Conservation (phyloP, 2,888 invertebrate genomes). For the Eristalis intricaria region DNA sequence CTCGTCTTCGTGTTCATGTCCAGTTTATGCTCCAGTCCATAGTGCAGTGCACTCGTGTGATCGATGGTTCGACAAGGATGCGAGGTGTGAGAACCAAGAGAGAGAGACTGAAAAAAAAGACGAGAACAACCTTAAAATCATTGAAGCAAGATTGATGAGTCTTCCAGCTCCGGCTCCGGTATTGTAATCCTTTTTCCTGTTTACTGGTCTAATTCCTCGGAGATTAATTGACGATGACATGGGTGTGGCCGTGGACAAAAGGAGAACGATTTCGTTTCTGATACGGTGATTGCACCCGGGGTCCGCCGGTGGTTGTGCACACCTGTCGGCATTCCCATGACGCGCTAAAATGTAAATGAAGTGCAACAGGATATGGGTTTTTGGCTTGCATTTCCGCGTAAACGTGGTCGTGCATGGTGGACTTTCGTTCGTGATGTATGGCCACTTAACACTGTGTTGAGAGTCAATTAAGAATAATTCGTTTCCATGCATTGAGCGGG, state of each 20-base stretch:
- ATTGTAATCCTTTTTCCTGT: constrained; percentile 47
- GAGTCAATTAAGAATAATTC: constrained; percentile 15
- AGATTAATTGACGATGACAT: constrained; percentile 52
- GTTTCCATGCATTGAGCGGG: constrained; percentile 1
- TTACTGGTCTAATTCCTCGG: constrained; percentile 40
- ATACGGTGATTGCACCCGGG: neutral
- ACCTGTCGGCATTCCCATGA: constrained; percentile 40
- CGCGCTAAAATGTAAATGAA: constrained; percentile 47
- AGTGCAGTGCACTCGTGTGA: constrained; percentile 38
- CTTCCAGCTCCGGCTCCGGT: neutral
- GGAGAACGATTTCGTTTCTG: constrained; percentile 4
- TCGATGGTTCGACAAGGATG: constrained; percentile 30
- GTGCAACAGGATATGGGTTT: constrained; percentile 59
- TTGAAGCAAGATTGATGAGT: constrained; percentile 55
- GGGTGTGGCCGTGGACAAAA: constrained; percentile 21
- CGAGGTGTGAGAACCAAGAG: neutral
- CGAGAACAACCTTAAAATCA: constrained; percentile 27
- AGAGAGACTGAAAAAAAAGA: neutral
- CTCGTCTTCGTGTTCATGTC: neutral
- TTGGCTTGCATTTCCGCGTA: constrained; percentile 44
- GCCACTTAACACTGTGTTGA: constrained; percentile 44
- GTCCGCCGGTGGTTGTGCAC: neutral
- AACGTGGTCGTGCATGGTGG: constrained; percentile 42
- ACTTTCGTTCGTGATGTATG: constrained; percentile 54
- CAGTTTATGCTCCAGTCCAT: constrained; percentile 9